Evolutionary conservation across 64 coral and sea anemone species (phyloP).

Genomic region (Trachythela sp.): DNA sequence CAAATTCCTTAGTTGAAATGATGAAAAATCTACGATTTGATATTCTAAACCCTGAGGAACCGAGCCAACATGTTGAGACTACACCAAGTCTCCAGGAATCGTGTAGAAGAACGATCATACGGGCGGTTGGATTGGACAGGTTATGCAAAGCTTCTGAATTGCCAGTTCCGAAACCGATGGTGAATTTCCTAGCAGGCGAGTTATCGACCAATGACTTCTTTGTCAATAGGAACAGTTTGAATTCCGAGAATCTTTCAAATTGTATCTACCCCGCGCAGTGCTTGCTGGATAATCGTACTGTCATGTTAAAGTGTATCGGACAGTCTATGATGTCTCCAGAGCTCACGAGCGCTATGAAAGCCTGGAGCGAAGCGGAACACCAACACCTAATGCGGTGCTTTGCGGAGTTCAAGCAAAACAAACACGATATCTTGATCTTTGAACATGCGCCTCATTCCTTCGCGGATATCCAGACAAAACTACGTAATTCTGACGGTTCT

Average conservation of each 20-base stretch:
- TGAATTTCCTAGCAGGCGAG: background rate
- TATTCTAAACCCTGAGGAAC: conserved; percentile 14
- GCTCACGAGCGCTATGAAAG: background rate
- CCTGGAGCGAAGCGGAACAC: background rate
- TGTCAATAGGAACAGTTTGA: conserved; percentile 2
- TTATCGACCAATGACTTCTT: conserved; percentile 16
- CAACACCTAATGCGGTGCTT: background rate
- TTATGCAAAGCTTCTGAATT: background rate
- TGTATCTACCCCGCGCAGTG: conserved; percentile 18
- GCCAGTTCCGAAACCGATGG: conserved; percentile 10
- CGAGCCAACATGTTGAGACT: background rate
- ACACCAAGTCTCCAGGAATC: background rate
- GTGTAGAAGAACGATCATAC: background rate
- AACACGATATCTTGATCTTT: conserved; percentile 12
- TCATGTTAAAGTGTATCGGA: conserved; percentile 10
- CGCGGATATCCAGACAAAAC: background rate
- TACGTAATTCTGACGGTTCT: background rate
- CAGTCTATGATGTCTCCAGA: background rate
- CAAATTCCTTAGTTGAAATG: background rate
- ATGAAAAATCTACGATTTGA: conserved; percentile 25
- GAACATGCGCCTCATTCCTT: conserved; percentile 8
- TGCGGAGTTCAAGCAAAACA: conserved; percentile 11
- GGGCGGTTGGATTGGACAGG: background rate
- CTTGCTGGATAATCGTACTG: background rate
- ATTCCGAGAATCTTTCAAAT: background rate